Conservation (phyloP, 2,113 vertebrate genomes). For the Desmodus rotundus region DNA sequence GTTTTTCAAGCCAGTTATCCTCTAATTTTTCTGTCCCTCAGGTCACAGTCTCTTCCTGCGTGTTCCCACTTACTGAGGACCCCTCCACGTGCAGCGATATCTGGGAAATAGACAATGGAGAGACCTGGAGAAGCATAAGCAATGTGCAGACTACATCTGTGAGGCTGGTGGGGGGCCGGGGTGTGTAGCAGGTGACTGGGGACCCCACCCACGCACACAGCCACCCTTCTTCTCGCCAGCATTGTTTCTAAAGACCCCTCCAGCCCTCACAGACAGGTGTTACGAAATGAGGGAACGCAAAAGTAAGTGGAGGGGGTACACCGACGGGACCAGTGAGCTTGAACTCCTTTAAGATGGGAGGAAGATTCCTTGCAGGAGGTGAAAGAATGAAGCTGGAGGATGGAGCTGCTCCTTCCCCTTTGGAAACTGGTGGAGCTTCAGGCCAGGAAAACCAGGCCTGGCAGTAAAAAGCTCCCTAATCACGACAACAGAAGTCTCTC, state of each 20-base stretch:
- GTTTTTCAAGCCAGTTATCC: neutral
- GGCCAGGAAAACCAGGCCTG: neutral
- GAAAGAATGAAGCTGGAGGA: neutral
- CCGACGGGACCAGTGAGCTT: neutral
- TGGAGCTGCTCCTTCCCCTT: neutral
- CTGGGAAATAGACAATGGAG: neutral
- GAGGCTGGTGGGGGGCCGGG: neutral
- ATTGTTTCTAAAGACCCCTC: neutral
- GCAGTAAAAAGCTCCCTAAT: neutral
- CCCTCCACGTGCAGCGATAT: neutral
- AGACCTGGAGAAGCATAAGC: neutral
- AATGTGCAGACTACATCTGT: neutral
- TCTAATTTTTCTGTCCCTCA: neutral
- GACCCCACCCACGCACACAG: neutral
- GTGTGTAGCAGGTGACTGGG: neutral
- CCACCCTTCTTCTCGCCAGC: neutral
- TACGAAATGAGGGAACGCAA: slow-evolving; percentile 22
- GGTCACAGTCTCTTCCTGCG: neutral
- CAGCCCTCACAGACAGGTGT: too few species aligned
- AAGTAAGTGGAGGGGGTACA: slow-evolving; percentile 53
- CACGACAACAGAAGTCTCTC: neutral
- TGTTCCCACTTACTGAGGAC: neutral
- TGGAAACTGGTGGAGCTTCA: neutral
- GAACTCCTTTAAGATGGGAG: neutral
- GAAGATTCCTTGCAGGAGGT: neutral